Evolutionary conservation across 2,797 vertebrate genomes (phyloP), one percentile per base, ranked within the genome.

Genomic region (Potorous gilbertii): DNA sequence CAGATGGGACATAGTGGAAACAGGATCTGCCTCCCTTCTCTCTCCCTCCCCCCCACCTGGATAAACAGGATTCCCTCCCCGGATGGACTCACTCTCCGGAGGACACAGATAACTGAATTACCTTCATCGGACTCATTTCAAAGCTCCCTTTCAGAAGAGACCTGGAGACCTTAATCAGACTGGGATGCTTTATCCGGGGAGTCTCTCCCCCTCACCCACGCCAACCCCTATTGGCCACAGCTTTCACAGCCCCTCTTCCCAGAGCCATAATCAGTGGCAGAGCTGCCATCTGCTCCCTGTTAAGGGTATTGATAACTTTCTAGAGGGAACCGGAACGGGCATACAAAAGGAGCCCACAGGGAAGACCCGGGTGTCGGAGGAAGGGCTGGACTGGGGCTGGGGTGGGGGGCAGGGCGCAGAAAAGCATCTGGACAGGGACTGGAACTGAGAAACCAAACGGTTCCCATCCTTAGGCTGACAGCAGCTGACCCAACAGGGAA

Each of bases 51-150:
- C 97, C 98, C 96, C 98, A 98, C 98, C 98, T 98, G 98, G 98
- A 96, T 98, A 98, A 98, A 98, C 97, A 98, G 95, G 92, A 98
- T 93, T 96, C 97, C 96, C 95, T 98, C 98, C 98, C 94, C 97
- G 97, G 97, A 97, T 90, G 94, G 98, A 97, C 98, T 98, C 96
- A 12, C 74, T 46, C 74, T 87, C 98, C 93, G 54, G 97, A 98
- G 97, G 96, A 98, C 97, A 92, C 93, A 97, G 97, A 95, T 98
- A 98, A 98, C 97, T 97, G 90, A 97, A 98, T 98, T 98, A 97
- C 97, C 94, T 94, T 95, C 98, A 96, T 97, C 98, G 98, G 98
- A 97, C 97, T 97, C 96, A 98, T 98, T 99, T 99, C 98, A 99
- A 99, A 99, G 98, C 66, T 93, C 90, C 93, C 97, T 93, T 97